These are phyloP conservation scores for Drosophila azteca DNA, from an alignment of 1,140 invertebrate species.

Conservation along the genomic window DNA sequence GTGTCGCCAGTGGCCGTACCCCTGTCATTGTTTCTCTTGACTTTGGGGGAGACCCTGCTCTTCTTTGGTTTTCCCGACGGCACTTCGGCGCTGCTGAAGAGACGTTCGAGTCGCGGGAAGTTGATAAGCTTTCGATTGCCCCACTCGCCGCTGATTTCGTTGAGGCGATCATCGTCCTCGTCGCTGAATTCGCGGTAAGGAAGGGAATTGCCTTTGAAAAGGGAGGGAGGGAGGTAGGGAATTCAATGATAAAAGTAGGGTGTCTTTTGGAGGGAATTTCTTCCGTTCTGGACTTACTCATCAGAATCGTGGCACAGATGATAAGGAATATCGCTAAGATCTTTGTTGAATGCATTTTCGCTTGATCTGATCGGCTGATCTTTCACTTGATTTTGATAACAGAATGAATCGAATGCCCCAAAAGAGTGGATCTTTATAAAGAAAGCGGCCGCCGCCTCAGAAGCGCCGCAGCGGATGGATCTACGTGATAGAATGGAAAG, in stretches of 20 bases:
- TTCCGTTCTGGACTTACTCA: slow-evolving; percentile 26
- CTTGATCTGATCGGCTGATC: background rate
- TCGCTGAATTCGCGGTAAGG: slow-evolving; percentile 30
- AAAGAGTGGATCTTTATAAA: slow-evolving; percentile 52
- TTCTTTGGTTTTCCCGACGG: slow-evolving; percentile 12
- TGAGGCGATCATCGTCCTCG: slow-evolving; percentile 63
- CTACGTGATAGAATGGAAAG: slow-evolving; percentile 71
- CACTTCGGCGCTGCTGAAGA: slow-evolving; percentile 56
- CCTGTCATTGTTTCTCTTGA: slow-evolving; percentile 1
- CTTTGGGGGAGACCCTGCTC: slow-evolving; percentile 15
- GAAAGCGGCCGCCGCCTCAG: background rate
- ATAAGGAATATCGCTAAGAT: slow-evolving; percentile 23
- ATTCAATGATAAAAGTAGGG: too few species aligned
- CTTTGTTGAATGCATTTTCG: slow-evolving; percentile 43
- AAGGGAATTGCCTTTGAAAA: slow-evolving; percentile 25
- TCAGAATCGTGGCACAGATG: slow-evolving; percentile 29
- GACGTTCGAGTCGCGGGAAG: slow-evolving; percentile 42
- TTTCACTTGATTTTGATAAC: slow-evolving; percentile 9
- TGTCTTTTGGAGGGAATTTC: too few species aligned
- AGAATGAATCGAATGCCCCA: slow-evolving; percentile 21
- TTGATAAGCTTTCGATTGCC: slow-evolving; percentile 31
- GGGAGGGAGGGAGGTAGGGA: background rate
- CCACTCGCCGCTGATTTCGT: slow-evolving; percentile 55
- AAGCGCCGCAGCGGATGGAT: slow-evolving; percentile 11
- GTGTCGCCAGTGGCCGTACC: slow-evolving; percentile 19